A percentile compares a stretch with the other conserved stretches of the same genome.
These are phyloP conservation scores for Drosophila jambulina DNA, from an alignment of 1,140 invertebrate species.

Conservation along the genomic window DNA sequence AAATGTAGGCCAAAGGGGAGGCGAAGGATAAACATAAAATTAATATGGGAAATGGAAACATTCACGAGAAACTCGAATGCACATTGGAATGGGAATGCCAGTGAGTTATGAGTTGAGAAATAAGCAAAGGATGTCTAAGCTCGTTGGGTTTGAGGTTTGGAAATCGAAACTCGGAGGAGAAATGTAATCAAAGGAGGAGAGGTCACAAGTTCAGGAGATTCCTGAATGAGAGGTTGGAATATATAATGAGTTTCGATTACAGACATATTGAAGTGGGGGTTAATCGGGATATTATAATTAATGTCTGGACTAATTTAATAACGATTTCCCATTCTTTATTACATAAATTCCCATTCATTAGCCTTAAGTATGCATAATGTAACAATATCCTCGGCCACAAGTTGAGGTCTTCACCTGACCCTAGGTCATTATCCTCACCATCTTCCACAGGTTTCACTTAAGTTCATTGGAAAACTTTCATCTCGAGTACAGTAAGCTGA, in stretches of 20 bases:
- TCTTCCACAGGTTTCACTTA: slow-evolving; percentile 5
- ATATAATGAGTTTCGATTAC: background rate
- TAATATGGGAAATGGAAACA: slow-evolving; percentile 30
- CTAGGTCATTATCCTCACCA: slow-evolving; percentile 10
- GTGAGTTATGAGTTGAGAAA: slow-evolving; percentile 7
- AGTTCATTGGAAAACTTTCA: slow-evolving; percentile 55
- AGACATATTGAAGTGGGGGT: no score
- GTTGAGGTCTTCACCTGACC: slow-evolving; percentile 14
- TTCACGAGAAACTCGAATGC: slow-evolving; percentile 5
- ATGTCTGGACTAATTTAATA: background rate
- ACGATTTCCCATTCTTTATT: background rate
- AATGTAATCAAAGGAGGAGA: background rate
- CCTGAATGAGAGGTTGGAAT: background rate
- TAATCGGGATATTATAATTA: background rate
- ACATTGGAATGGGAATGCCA: background rate
- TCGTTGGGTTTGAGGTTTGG: background rate
- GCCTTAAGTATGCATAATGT: slow-evolving; percentile 12
- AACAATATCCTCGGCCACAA: background rate
- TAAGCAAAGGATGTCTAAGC: slow-evolving; percentile 1
- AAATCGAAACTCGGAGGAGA: no score
- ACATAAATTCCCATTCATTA: background rate
- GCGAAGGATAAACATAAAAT: slow-evolving; percentile 15
- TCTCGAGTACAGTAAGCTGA: slow-evolving; percentile 27
- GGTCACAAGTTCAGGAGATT: background rate
- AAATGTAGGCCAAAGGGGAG: background rate